phyloP scores from a whole-genome alignment of 2,113 vertebrate genomes.

The Corythoichthys haematopterus region DNA sequence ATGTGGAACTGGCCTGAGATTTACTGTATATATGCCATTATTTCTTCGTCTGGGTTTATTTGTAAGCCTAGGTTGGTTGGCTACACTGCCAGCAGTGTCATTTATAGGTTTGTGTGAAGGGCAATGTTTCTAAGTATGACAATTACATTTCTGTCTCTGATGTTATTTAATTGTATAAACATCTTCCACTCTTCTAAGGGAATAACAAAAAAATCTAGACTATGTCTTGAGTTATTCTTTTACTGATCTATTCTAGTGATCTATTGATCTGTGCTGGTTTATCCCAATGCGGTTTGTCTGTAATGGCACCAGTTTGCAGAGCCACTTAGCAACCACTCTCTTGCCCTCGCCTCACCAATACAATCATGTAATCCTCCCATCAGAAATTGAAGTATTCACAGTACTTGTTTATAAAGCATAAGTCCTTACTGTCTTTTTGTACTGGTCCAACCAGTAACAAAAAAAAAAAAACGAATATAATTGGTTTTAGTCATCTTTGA shows the following conservation, averaged over 20 bases:
- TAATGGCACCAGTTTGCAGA: conserved; percentile 50
- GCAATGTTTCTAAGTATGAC: too few species aligned
- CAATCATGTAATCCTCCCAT: neutral
- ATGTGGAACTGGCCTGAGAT: neutral
- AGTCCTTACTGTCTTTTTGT: conserved; percentile 11
- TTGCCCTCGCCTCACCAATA: conserved; percentile 6
- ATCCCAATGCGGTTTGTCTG: neutral
- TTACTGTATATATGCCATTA: neutral
- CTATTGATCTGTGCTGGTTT: too few species aligned
- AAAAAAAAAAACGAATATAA: conserved; percentile 61
- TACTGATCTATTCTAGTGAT: too few species aligned
- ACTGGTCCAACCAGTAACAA: conserved; percentile 38
- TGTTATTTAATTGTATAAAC: too few species aligned
- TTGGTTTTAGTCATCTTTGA: conserved; percentile 46
- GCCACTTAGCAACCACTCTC: conserved; percentile 41
- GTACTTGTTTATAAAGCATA: neutral
- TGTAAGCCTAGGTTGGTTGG: neutral
- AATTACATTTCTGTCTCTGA: too few species aligned
- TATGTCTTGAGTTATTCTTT: too few species aligned
- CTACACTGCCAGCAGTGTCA: too few species aligned
- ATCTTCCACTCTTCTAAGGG: too few species aligned
- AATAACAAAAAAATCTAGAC: too few species aligned
- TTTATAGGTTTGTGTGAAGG: too few species aligned
- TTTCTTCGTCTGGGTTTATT: neutral
- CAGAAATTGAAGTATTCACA: conserved; percentile 6